Percentiles rank a stretch among this genome's conserved stretches.
phyloP scores from a whole-genome alignment of 2,797 vertebrate species.

The Aldrovandia affinis region DNA sequence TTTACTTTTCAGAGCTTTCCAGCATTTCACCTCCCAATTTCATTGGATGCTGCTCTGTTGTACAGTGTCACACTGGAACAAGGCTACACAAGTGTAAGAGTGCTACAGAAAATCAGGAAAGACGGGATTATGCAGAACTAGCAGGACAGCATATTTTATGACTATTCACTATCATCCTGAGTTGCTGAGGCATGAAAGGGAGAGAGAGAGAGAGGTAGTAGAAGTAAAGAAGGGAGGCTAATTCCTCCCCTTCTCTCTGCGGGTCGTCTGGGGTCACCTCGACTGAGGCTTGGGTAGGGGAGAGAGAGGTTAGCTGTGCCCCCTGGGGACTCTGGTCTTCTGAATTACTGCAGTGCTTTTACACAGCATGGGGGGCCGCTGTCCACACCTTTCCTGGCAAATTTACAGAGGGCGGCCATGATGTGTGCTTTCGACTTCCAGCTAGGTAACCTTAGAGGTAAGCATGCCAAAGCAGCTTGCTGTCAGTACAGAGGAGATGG shows the following conservation, averaged over 20 bases:
- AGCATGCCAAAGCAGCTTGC: background rate
- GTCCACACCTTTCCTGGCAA: background rate
- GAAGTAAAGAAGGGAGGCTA: background rate
- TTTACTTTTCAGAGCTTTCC: background rate
- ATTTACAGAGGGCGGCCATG: background rate
- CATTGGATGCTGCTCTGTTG: background rate
- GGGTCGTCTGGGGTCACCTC: background rate
- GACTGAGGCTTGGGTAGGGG: background rate
- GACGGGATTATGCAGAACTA: background rate
- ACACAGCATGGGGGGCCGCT: background rate
- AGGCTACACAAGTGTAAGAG: background rate
- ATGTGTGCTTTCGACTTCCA: background rate
- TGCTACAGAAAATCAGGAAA: background rate
- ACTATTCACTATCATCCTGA: constrained; percentile 12
- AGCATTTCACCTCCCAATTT: background rate
- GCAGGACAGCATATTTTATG: background rate
- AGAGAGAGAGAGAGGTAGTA: constrained; percentile 15
- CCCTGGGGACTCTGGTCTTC: no score
- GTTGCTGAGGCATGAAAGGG: constrained; percentile 22
- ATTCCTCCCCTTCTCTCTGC: background rate
- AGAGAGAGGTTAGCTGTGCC: background rate
- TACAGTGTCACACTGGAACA: background rate
- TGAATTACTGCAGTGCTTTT: background rate
- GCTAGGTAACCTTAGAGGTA: background rate
- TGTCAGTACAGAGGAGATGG: background rate